Percentiles rank a stretch among this genome's conserved stretches.
These are phyloP conservation scores for Blera fallax DNA, from an alignment of 2,888 invertebrate genomes.

Conservation along the genomic window DNA sequence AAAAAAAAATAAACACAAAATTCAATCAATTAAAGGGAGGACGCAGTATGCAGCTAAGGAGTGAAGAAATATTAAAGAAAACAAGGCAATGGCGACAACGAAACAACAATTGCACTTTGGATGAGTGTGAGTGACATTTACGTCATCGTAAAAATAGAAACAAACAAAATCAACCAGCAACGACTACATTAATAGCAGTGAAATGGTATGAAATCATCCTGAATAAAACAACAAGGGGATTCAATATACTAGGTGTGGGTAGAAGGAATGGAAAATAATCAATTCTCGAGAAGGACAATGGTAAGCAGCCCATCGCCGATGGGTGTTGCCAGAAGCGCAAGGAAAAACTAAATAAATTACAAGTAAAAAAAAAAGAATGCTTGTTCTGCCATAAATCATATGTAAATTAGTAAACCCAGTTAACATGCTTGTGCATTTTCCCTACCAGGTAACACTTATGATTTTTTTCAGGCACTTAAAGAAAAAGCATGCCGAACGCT, in stretches of 20 bases:
- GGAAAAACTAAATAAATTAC: neutral
- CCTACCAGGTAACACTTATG: too few relatives aligned
- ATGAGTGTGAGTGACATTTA: slow-evolving; percentile 63
- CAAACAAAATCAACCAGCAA: slow-evolving; percentile 33
- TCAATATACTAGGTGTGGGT: neutral
- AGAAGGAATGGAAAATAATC: slow-evolving; percentile 31
- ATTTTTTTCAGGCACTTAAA: too few relatives aligned
- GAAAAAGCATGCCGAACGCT: too few relatives aligned
- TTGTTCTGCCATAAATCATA: too few relatives aligned
- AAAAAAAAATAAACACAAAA: slow-evolving; percentile 27
- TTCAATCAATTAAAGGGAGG: slow-evolving; percentile 28
- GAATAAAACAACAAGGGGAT: slow-evolving; percentile 8
- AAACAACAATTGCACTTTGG: slow-evolving; percentile 45
- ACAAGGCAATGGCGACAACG: neutral
- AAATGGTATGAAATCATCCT: slow-evolving; percentile 45
- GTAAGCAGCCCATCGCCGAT: neutral
- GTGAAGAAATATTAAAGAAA: neutral
- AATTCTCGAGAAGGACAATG: slow-evolving; percentile 31
- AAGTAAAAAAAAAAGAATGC: too few relatives aligned
- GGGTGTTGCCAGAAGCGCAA: neutral
- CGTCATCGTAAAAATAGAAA: slow-evolving; percentile 65
- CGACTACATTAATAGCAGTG: slow-evolving; percentile 35
- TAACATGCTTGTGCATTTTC: too few relatives aligned
- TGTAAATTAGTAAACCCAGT: too few relatives aligned
- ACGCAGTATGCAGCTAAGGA: neutral